Evolutionary conservation across 2,888 invertebrate genomes (phyloP).

Genomic region (Azorinus chamasolen): DNA sequence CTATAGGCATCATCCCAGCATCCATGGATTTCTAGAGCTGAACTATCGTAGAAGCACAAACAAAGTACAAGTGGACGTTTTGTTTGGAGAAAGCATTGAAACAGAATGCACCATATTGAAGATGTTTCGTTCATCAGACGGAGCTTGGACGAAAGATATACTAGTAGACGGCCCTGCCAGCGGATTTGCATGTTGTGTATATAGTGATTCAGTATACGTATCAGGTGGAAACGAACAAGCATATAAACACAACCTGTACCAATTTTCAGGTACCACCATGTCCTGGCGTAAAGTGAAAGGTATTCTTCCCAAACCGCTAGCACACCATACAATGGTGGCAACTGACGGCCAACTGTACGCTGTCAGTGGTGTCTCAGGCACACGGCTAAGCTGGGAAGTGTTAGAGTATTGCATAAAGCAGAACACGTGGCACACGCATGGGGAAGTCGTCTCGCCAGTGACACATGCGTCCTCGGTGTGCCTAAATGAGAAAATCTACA

Average conservation of each 20-base stretch:
- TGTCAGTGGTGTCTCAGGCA: conserved; percentile 15
- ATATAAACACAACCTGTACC: background rate
- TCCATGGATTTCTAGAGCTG: conserved; percentile 32
- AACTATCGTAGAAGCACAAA: conserved; percentile 31
- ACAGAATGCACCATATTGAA: background rate
- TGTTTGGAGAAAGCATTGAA: conserved; percentile 2
- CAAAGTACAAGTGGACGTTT: conserved; percentile 28
- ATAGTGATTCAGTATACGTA: conserved; percentile 2
- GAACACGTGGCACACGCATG: conserved; percentile 35
- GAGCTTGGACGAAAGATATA: background rate
- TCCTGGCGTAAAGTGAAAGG: background rate
- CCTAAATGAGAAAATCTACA: conserved; percentile 37
- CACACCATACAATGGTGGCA: conserved; percentile 38
- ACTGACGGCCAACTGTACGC: conserved; percentile 31
- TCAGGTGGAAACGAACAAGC: background rate
- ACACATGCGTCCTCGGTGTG: conserved; percentile 43
- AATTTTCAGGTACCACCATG: conserved; percentile 5
- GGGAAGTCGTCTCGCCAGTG: conserved; percentile 44
- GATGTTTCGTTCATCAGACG: background rate
- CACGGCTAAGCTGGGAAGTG: conserved; percentile 6
- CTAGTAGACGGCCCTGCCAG: background rate
- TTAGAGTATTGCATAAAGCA: conserved; percentile 26
- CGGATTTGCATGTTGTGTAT: conserved; percentile 2
- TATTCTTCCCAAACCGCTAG: conserved; percentile 10
- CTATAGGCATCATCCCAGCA: conserved; percentile 31